These are phyloP conservation scores for Chanos chanos DNA, from an alignment of 2,797 vertebrate species.

Conservation along the genomic window DNA sequence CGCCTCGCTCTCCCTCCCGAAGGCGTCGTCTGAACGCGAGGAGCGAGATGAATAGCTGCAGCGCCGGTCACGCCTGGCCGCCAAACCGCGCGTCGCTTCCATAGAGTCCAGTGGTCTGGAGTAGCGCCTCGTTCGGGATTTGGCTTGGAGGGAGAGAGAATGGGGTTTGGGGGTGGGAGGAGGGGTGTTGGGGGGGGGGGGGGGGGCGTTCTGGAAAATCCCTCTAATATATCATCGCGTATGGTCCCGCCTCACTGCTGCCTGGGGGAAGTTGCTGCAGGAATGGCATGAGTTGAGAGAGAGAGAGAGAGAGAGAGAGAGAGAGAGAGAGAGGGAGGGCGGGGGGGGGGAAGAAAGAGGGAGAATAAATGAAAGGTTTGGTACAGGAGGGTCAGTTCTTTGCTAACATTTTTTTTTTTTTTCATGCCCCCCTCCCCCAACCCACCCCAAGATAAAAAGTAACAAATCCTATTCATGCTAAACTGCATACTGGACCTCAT, in stretches of 20 bases:
- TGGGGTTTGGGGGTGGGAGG: constrained; percentile 43
- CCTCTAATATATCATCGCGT: constrained; percentile 55
- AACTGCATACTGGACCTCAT: no score
- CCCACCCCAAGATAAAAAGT: background rate
- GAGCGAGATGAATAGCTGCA: no score
- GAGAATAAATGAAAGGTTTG: background rate
- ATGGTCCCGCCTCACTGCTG: constrained; percentile 53
- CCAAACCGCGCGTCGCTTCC: no score
- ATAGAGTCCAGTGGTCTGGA: no score
- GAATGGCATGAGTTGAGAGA: no score
- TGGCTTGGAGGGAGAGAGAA: constrained; percentile 5
- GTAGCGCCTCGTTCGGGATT: no score
- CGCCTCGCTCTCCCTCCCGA: no score
- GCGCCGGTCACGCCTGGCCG: no score
- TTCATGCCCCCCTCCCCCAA: background rate
- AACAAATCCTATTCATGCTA: no score
- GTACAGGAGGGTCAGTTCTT: background rate
- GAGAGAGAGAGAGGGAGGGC: constrained; percentile 19
- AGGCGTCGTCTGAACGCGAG: no score
- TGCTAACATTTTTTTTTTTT: no score
- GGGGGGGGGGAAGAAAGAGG: constrained; percentile 4
- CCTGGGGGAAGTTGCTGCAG: constrained; percentile 56
- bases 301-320: background rate
- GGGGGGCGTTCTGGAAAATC: constrained; percentile 57
- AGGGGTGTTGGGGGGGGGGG: constrained; percentile 5